Conservation (phyloP, 2,888 invertebrate species). For the Coelopa pilipes region DNA sequence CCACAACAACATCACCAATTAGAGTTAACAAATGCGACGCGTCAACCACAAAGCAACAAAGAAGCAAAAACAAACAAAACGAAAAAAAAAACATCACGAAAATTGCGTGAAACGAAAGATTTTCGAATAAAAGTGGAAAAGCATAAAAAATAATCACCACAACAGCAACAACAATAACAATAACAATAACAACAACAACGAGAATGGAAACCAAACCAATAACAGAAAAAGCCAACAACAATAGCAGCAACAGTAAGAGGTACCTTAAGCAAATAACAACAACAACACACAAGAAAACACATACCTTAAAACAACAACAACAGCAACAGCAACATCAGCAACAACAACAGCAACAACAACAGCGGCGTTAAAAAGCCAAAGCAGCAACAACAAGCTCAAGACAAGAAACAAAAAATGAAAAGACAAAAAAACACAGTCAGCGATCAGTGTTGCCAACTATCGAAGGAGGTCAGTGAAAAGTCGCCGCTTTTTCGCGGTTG, state of each 20-base stretch:
- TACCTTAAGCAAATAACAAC: not conserved
- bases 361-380: not conserved
- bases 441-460: not conserved
- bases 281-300: not conserved
- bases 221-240: no score
- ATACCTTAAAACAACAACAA: not conserved
- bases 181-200: no score
- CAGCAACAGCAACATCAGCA: slow-evolving; percentile 13
- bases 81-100: not conserved
- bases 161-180: not conserved
- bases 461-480: slow-evolving; percentile 19
- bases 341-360: not conserved
- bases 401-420: no score
- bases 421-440: not conserved
- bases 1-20: no score
- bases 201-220: no score
- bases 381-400: not conserved
- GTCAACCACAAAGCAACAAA: no score
- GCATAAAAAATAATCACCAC: slow-evolving; percentile 17
- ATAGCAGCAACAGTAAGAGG: not conserved
- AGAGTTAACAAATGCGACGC: no score
- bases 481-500: not conserved
- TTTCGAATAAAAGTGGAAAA: not conserved
- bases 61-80: not conserved
- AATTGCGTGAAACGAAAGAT: slow-evolving; percentile 1